A percentile compares a stretch with the other conserved stretches of the same genome.
These are phyloP conservation scores for Andinoacara biseriatus DNA, from an alignment of 2,113 vertebrate genomes.

Conservation along the genomic window DNA sequence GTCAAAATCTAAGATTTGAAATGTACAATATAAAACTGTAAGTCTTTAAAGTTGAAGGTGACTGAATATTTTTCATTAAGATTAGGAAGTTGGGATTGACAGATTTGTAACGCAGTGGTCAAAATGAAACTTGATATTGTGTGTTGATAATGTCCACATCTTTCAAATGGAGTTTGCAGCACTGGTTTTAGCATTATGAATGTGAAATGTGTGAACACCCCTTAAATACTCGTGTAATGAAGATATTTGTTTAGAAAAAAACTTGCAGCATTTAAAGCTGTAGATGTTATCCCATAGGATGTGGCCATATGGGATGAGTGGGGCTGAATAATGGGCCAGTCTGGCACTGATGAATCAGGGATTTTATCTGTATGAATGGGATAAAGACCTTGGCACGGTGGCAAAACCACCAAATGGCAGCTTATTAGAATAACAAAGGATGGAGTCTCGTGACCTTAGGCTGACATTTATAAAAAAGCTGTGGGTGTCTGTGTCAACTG, in stretches of 20 bases:
- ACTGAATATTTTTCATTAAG: background rate
- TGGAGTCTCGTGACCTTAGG: constrained; percentile 35
- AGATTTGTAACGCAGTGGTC: background rate
- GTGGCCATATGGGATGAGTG: background rate
- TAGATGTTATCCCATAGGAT: background rate
- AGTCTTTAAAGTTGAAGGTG: background rate
- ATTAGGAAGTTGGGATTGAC: no score
- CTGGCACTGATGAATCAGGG: constrained; percentile 68
- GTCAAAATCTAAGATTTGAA: rapidly evolving
- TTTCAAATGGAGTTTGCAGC: background rate
- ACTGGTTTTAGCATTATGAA: background rate
- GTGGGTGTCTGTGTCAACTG: constrained; percentile 6
- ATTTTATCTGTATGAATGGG: constrained; percentile 61
- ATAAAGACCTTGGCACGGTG: constrained; percentile 59
- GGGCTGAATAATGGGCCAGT: constrained; percentile 35
- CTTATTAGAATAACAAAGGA: constrained; percentile 63
- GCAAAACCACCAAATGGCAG: constrained; percentile 35
- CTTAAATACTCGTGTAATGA: background rate
- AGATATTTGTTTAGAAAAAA: background rate
- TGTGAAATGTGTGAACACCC: background rate
- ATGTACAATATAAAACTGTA: background rate
- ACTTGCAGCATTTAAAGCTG: background rate
- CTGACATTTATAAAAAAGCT: constrained; percentile 55
- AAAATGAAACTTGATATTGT: background rate
- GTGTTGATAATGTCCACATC: background rate